Conservation (phyloP, 2,113 vertebrate species). For the Anguilla japonica region DNA sequence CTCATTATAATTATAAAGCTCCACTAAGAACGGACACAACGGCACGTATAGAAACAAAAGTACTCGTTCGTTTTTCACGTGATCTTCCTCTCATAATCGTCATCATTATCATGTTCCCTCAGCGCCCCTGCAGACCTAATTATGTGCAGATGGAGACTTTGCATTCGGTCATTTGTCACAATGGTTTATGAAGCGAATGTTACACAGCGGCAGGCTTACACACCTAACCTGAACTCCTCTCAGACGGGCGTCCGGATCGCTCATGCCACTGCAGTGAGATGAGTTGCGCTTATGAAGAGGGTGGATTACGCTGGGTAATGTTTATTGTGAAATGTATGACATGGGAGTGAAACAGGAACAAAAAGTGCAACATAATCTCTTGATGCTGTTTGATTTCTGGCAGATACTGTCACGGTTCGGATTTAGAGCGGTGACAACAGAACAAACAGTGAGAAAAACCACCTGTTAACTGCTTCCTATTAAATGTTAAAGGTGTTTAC, state of each 20-base stretch:
- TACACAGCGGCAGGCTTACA: not conserved
- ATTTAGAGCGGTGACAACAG: not conserved
- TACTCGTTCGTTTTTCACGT: too few relatives aligned
- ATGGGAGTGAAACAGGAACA: not conserved
- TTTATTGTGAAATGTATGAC: slow-evolving; percentile 17
- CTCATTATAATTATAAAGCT: too few relatives aligned
- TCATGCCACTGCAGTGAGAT: not conserved
- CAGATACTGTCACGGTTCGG: slow-evolving; percentile 2
- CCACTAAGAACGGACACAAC: not conserved
- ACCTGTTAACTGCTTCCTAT: not conserved
- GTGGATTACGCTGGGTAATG: slow-evolving; percentile 3
- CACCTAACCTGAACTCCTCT: not conserved
- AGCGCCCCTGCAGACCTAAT: not conserved
- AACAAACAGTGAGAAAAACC: not conserved
- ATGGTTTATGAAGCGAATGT: not conserved
- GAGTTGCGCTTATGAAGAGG: slow-evolving; percentile 6
- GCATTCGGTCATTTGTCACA: not conserved
- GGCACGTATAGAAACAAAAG: not conserved
- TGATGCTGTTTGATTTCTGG: slow-evolving; percentile 8
- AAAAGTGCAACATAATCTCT: not conserved
- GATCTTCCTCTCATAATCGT: not conserved
- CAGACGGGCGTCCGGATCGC: not conserved
- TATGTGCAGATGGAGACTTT: not conserved
- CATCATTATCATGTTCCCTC: not conserved
- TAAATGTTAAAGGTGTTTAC: not conserved